phyloP scores from a whole-genome alignment of 2,888 invertebrate genomes.

The Nematopogon swammerdamellus region DNA sequence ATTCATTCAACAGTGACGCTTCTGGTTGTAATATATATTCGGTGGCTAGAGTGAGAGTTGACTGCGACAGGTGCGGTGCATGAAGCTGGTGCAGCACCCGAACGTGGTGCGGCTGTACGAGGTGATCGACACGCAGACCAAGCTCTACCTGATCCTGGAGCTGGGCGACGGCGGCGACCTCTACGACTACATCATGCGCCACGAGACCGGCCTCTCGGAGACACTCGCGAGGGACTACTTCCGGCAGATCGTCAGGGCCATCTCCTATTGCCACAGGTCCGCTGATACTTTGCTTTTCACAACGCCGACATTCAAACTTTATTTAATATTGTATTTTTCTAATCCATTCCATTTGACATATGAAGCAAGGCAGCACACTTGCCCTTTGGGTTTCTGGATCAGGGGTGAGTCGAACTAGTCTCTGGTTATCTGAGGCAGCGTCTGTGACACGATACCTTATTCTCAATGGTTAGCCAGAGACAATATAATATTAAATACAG shows the following conservation, averaged over 20 bases:
- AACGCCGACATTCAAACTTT: too few relatives aligned
- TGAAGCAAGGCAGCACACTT: too few relatives aligned
- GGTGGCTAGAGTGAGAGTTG: too few relatives aligned
- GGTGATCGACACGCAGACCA: slow-evolving; percentile 98
- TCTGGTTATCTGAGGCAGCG: too few relatives aligned
- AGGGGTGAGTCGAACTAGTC: too few relatives aligned
- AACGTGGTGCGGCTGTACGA: slow-evolving; percentile 98
- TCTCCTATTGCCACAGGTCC: slow-evolving; percentile 95
- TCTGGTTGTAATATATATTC: neutral
- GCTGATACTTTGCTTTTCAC: too few relatives aligned
- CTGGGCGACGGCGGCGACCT: slow-evolving; percentile 98
- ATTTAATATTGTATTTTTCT: too few relatives aligned
- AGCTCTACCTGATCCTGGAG: slow-evolving; percentile 94
- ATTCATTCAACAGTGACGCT: neutral
- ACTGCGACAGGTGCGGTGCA: slow-evolving; percentile 76
- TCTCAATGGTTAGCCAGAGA: too few relatives aligned
- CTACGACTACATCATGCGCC: slow-evolving; percentile 97
- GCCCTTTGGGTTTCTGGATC: too few relatives aligned
- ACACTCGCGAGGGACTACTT: slow-evolving; percentile 88
- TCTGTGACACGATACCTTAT: too few relatives aligned
- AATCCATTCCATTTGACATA: too few relatives aligned
- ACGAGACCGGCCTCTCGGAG: slow-evolving; percentile 85
- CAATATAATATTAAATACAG: too few relatives aligned
- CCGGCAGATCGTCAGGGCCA: slow-evolving; percentile 94
- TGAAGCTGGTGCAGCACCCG: slow-evolving; percentile 99